Evolutionary conservation across 2,797 vertebrate species (phyloP), one percentile per base, ranked within the genome.

Genomic region (Acanthornis magna): DNA sequence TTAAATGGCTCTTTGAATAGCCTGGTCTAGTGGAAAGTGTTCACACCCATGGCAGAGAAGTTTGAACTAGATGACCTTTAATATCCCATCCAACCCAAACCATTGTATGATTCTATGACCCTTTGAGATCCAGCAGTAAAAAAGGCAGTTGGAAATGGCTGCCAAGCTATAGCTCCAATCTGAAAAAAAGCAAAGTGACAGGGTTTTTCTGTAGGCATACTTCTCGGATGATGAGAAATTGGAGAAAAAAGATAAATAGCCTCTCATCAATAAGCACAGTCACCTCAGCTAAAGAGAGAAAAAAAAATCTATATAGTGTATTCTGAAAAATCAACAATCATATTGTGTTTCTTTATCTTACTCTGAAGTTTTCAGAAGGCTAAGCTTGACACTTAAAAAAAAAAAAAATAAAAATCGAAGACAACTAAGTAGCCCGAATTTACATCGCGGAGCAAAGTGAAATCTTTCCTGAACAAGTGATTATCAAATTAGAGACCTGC

Each of bases 401-500:
- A 78, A 47, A 47, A 47, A 45, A 20, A 19, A 23, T 16, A 51
- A 36, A 54, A 79, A 86, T 50, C 68, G 89, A 96, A 96, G 50
- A 43, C 94, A 65, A 88, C 26, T 9, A 74, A 91, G 57, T 80
- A 89, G 34, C 21, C 5, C 4, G 5, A 85, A 82, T 84, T 95
- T 70, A 79, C 75, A 77, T 82, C 50, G 82, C 62, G 78, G 94
- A 97, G 85, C 53, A 95, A 95, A 98, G 81, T 83, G 78, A 95
- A 95, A 93, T 89, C 81, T 85, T 97, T 79, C 92, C 83, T 83
- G 84, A 96, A 95, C 61, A 86, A 95, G 68, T 0, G 26, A 93
- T 97, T 96, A 97, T 97, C 97, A 97, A 95, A 96, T 98, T 97
- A 95, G 94, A 89, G 92, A 92, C 87, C 91, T 92, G 92, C 91